Base-by-base conservation (phyloP, 1,140 invertebrate genomes). In the Tetranychus urticae region DNA sequence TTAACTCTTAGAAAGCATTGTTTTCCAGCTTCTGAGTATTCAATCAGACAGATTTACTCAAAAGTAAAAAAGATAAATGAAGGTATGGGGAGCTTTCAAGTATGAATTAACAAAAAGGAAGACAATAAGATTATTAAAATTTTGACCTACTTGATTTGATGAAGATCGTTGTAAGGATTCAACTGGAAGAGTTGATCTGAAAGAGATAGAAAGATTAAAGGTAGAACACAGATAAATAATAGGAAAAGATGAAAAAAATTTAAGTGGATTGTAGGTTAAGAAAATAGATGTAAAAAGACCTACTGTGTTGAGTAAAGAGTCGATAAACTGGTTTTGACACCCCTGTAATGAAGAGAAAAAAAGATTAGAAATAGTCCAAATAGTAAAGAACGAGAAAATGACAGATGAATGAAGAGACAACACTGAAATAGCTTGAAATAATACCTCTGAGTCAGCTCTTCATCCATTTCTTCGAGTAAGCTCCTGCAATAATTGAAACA, bases 391-490 rank as follows among this genome's bases (percentile, higher is more conserved):
- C 7, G 5, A 33, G 50, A 31, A n/a, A 52, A 52, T 31, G 7
- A 31, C 13, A 42, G 39, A 42, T 42, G 39, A 42, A 10, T 33
- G n/a, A n/a, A 8, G 10, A 14, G 42, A 52, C 23, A 60, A 23
- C 45, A 8, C 5, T 7, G 23, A 61, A n/a, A 3, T 4, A 5
- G 35, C 36, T 42, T 10, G 39, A 42, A 42, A 42, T 42, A 47
- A 57, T 45, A 63, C 71, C 73, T 71, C 65, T 73, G 70, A 60
- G 68, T 60, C 45, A 74, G 67, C 65, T 73, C 73, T 65, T 74
- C 72, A 65, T 73, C 69, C 59, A 74, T 71, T 64, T 70, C 71
- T 65, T 72, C 70, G 66, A 74, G 67, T 58, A 74, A 68, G 46
- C 70, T 56, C 55, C 55, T 56, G 33, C 2, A 36, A 42, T 42